phyloP scores from a whole-genome alignment of 2,113 vertebrate genomes.

The Dromaius novaehollandiae region DNA sequence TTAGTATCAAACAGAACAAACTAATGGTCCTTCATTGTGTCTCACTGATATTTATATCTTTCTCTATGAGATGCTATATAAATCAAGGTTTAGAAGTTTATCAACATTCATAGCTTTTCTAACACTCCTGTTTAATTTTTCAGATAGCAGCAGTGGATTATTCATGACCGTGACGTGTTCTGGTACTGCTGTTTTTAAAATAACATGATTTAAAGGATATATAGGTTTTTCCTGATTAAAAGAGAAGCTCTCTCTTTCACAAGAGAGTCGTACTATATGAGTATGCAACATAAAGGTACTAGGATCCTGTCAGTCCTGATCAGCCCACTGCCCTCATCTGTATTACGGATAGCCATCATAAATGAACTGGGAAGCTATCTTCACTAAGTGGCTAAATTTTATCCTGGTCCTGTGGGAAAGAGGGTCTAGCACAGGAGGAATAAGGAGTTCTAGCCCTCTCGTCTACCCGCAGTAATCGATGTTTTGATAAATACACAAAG shows the following conservation, averaged over 20 bases:
- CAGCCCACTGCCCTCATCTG: background rate
- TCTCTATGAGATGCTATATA: background rate
- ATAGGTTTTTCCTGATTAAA: background rate
- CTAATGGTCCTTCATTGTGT: background rate
- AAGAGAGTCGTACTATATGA: background rate
- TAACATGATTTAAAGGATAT: background rate
- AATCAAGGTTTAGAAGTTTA: background rate
- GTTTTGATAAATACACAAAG: background rate
- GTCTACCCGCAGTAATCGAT: background rate
- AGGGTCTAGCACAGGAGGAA: rapidly evolving
- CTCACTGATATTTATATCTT: background rate
- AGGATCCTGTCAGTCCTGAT: background rate
- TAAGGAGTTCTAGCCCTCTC: background rate
- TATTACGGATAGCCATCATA: background rate
- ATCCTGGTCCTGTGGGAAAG: background rate
- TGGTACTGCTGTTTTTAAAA: background rate
- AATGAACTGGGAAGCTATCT: background rate
- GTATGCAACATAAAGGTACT: background rate
- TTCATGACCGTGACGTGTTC: background rate
- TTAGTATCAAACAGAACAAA: background rate
- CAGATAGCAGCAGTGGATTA: background rate
- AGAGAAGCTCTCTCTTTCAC: background rate
- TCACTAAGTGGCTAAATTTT: background rate
- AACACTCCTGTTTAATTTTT: background rate
- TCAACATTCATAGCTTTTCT: background rate